These are phyloP conservation scores for Noctua janthina DNA, from an alignment of 2,888 invertebrate species.

Conservation along the genomic window DNA sequence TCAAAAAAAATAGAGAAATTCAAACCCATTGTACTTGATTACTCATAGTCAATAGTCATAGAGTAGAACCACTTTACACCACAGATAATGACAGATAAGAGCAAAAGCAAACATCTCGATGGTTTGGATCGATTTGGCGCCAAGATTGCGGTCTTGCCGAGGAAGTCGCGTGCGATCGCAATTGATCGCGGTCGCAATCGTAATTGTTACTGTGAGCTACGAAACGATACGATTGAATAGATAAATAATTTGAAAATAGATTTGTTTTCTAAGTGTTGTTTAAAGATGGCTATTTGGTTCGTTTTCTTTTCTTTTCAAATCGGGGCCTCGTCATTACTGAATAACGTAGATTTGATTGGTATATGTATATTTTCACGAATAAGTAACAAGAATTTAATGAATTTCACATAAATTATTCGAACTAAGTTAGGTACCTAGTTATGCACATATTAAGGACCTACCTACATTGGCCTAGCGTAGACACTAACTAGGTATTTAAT, in stretches of 20 bases:
- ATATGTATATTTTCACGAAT: background rate
- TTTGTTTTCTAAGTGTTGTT: conserved; percentile 7
- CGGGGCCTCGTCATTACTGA: background rate
- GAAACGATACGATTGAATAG: conserved; percentile 53
- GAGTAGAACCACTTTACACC: conserved; percentile 66
- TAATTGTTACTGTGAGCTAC: conserved; percentile 69
- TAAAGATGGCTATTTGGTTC: background rate
- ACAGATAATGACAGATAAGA: conserved; percentile 69
- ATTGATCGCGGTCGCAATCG: conserved; percentile 73
- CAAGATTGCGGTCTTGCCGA: conserved; percentile 71
- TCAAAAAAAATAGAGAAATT: conserved; percentile 31
- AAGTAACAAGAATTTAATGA: background rate
- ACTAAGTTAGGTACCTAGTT: background rate
- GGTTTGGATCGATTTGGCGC: conserved; percentile 69
- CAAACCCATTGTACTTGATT: conserved; percentile 60
- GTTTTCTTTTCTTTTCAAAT: background rate
- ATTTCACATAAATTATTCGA: background rate
- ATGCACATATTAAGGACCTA: background rate
- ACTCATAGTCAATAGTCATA: conserved; percentile 64
- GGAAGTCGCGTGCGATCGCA: conserved; percentile 84
- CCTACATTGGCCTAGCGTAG: background rate
- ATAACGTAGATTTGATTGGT: background rate
- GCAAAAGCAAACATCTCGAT: conserved; percentile 71
- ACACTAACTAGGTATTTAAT: background rate
- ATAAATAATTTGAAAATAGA: conserved; percentile 32